Evolutionary conservation across 2,113 vertebrate genomes (phyloP).

Genomic region (Melanocharis versteri): DNA sequence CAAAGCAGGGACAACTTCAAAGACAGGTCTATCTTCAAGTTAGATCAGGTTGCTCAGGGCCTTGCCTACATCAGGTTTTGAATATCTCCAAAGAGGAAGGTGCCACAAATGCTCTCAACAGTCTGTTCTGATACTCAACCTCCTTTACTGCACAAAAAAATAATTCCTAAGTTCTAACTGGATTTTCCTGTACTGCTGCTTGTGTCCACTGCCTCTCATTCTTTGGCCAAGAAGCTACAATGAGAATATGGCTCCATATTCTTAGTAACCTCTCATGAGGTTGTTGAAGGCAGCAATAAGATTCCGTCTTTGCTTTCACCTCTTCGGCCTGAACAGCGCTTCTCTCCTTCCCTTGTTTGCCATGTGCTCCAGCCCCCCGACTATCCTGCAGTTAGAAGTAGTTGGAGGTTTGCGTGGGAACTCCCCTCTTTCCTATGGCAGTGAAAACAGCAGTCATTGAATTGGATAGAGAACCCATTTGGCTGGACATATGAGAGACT

Average conservation of each 20-base stretch:
- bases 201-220: background rate
- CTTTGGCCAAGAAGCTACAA: background rate
- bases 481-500: background rate
- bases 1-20: background rate
- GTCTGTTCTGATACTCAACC: background rate
- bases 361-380: background rate
- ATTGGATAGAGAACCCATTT: background rate
- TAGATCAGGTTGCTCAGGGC: background rate
- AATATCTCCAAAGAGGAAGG: background rate
- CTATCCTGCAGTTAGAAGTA: background rate
- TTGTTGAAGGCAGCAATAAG: background rate
- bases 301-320: background rate
- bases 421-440: background rate
- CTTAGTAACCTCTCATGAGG: background rate
- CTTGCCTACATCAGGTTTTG: background rate
- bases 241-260: background rate
- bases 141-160: background rate
- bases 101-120: background rate
- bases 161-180: background rate
- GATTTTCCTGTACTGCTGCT: background rate
- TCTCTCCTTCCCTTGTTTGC: background rate
- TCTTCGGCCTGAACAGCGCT: background rate
- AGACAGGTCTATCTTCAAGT: background rate
- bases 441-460: background rate
- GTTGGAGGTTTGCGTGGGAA: background rate